Percentiles rank a stretch among this genome's conserved stretches.
These are phyloP conservation scores for Nothoprocta pentlandii DNA, from an alignment of 2,113 vertebrate species.

Conservation along the genomic window DNA sequence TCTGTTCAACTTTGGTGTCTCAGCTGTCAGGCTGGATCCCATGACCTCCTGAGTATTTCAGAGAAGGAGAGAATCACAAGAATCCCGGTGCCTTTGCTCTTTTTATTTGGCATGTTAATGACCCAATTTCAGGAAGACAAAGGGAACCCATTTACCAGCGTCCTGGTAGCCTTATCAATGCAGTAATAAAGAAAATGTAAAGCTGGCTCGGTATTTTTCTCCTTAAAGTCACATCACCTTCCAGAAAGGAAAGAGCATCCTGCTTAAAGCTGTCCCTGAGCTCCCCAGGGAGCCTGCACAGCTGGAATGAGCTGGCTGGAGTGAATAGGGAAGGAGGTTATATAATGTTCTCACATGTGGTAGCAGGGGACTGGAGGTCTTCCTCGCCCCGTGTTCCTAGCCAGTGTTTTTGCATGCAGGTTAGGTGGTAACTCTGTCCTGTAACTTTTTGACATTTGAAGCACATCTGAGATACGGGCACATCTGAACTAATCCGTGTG, in stretches of 20 bases:
- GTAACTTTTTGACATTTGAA: not conserved
- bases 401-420: not conserved
- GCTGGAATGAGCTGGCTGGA: not conserved
- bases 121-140: conserved; percentile 1
- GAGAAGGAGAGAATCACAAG: not conserved
- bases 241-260: not conserved
- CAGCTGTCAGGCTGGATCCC: not conserved
- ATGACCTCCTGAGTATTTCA: not conserved
- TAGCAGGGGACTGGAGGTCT: not conserved
- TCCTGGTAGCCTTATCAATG: not conserved
- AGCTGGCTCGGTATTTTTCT: not conserved
- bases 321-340: not conserved
- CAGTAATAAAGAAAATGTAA: not conserved
- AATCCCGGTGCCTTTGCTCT: not conserved
- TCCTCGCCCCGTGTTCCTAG: not conserved
- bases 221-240: not conserved
- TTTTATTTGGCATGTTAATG: not conserved
- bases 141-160: not conserved
- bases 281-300: not conserved
- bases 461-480: not conserved
- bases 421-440: not conserved
- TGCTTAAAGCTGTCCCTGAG: not conserved
- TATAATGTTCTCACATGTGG: not conserved
- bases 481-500: not conserved
- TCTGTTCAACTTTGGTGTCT: not conserved